Percentiles rank a stretch among this genome's conserved stretches.
These are phyloP conservation scores for Heliconius melpomene DNA, from an alignment of 1,140 invertebrate species.

Conservation along the genomic window DNA sequence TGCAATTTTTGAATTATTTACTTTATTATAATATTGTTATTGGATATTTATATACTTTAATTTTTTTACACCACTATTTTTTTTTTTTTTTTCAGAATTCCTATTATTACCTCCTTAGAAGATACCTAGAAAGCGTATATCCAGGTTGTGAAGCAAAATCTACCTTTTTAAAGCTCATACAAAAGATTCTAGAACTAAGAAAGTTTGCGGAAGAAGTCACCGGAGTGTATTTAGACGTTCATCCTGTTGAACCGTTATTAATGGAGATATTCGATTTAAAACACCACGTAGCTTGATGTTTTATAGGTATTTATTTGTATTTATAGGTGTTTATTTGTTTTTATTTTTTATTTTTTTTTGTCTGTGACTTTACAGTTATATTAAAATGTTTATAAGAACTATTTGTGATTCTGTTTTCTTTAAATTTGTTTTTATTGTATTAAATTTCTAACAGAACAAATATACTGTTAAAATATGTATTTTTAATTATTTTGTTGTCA, in stretches of 20 bases:
- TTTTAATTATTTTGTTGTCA: background rate
- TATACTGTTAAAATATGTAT: background rate
- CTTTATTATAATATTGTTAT: too few species aligned
- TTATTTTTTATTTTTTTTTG: background rate
- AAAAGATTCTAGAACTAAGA: conserved; percentile 93
- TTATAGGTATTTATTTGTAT: background rate
- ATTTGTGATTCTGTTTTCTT: too few species aligned
- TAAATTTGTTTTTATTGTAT: too few species aligned
- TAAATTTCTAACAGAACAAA: too few species aligned
- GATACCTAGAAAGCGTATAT: conserved; percentile 92
- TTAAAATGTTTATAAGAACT: too few species aligned
- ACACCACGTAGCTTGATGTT: conserved; percentile 55
- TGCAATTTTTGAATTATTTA: too few species aligned
- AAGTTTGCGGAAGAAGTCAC: conserved; percentile 93
- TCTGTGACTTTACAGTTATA: background rate
- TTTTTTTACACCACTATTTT: too few species aligned
- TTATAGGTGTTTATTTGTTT: background rate
- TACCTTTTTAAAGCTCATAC: conserved; percentile 92
- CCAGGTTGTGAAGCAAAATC: conserved; percentile 91
- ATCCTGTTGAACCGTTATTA: conserved; percentile 95
- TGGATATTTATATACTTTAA: too few species aligned
- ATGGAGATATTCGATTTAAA: conserved; percentile 97
- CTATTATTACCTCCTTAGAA: conserved; percentile 92
- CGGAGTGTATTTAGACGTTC: conserved; percentile 93
- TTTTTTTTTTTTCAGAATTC: conserved; percentile 85